Base-by-base conservation (phyloP, 2,797 vertebrate species). In the Thaleichthys pacificus region DNA sequence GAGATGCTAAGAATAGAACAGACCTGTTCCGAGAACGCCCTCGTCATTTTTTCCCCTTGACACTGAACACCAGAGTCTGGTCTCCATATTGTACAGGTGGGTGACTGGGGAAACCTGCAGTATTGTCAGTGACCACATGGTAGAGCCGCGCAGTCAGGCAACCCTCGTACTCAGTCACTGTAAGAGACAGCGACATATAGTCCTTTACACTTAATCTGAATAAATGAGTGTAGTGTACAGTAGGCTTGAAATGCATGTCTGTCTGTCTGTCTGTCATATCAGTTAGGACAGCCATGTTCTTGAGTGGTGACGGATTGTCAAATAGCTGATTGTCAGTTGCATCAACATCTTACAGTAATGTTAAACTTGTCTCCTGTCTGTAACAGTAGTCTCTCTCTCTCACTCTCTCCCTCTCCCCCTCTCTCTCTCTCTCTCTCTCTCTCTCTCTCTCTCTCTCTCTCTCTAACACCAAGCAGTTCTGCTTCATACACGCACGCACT, bases 301-400 rank as follows among this genome's bases (percentile, higher is more conserved):
- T 15, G 12, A 49, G 12, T 26, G 30, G 47, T 66, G 61, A 60
- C 61, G 72, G 87, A 91, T 89, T 89, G 88, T 91, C 85, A 75
- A 81, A 58, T 79, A 74, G 87, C 83, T 80, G 78, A 86, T 91
- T 87, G 86, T 90, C 88, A 83, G 84, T 75, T 75, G 62, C 30
- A 70, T 74, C 74, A 1, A 56, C 51, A 76, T 76, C 71, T 75
- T 73, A 86, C 78, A 80, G 74, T 74, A 24, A 70, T 47, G 51
- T 30, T 19, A 17, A 28, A 32, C 19, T 9, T 68, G 26, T 68
- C 17, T 21, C 56, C 42, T 47, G 42, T 47, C 42, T 21, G 56
- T n/a, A 11, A 58, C 19, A 58, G 56, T 21, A 58, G 22, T 61
- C 7, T 61, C 21, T 30, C 60, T 61, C 60, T 61, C 60, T 30